Base-by-base conservation (phyloP, 2,888 invertebrate species). In the Troides aeacus region DNA sequence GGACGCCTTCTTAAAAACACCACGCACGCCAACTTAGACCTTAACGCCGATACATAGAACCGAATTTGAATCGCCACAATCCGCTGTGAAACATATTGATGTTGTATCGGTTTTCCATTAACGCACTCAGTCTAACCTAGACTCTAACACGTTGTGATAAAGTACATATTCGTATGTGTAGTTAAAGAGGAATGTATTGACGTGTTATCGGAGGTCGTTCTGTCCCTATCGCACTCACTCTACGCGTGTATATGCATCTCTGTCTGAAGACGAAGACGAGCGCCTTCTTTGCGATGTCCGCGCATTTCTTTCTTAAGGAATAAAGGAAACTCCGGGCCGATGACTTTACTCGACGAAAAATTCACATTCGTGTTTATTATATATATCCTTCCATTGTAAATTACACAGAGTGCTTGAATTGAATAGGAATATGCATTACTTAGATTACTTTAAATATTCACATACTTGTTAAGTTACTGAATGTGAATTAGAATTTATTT, bases 81-180 rank as follows among this genome's bases (percentile, higher is more conserved):
- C 73, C 75, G 79, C 80, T 80, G 88, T 89, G 84, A 89, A 92
- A 92, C 87, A 87, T 92, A 92, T 92, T 92, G 92, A 92, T 91
- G 92, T 84, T 86, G 81, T 92, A 92, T 92, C 88, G 92, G 92
- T 92, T 92, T 92, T 92, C 92, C 92, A 92, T 92, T 92, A 91
- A 77, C 63, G 57, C 64, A 21, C 71, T 57, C 79, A 74, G 74
- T 72, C 76, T 74, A 87, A 81, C 78, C 62, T 83, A 78, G 73
- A 79, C 88, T 79, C 69, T 89, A 79, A 75, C 8, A 1, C 57
- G 0, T 18, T 0, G 3, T 0, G 1, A 66, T 81, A 88, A 76
- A 78, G 83, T 77, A 72, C 71, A 72, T 74, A 80, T 75, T 90
- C 82, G 84, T 79, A 74, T 87, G 89, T 81, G 81, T 68, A 60